phyloP scores from a whole-genome alignment of 1,140 invertebrate genomes.

The Teleogryllus occipitalis region DNA sequence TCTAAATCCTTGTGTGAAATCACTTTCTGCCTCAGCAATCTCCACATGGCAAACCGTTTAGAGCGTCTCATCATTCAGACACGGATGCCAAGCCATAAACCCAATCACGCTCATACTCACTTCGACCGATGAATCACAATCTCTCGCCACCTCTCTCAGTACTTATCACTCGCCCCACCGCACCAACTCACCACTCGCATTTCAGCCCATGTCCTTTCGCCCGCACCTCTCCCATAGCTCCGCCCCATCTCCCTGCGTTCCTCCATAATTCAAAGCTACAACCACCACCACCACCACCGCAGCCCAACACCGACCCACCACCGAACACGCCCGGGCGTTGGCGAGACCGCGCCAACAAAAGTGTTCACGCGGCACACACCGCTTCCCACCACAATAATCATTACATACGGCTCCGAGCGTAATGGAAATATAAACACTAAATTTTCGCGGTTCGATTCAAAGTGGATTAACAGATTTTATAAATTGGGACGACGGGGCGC shows the following conservation, averaged over 20 bases:
- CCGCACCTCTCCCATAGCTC: not conserved
- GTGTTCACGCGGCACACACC: not conserved
- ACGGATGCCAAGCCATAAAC: too few relatives aligned
- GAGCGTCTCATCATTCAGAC: too few relatives aligned
- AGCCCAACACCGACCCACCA: not conserved
- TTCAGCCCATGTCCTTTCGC: not conserved
- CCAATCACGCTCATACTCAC: too few relatives aligned
- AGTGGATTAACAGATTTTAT: constrained; percentile 2
- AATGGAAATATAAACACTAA: constrained; percentile 6
- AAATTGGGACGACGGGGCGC: not conserved
- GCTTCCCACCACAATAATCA: not conserved
- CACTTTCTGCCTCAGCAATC: too few relatives aligned
- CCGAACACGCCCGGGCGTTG: not conserved
- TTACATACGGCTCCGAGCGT: not conserved
- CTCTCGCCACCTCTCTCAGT: too few relatives aligned
- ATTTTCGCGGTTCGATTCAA: not conserved
- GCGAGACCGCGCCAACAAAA: not conserved
- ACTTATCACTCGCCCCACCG: too few relatives aligned
- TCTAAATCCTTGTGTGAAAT: too few relatives aligned
- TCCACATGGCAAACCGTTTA: too few relatives aligned
- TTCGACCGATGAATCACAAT: too few relatives aligned
- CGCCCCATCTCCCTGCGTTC: not conserved
- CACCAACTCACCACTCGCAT: not conserved
- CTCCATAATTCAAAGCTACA: not conserved
- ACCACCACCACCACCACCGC: not conserved